Conservation (phyloP, 2,797 vertebrate species). For the Toxotes lorentzi region DNA sequence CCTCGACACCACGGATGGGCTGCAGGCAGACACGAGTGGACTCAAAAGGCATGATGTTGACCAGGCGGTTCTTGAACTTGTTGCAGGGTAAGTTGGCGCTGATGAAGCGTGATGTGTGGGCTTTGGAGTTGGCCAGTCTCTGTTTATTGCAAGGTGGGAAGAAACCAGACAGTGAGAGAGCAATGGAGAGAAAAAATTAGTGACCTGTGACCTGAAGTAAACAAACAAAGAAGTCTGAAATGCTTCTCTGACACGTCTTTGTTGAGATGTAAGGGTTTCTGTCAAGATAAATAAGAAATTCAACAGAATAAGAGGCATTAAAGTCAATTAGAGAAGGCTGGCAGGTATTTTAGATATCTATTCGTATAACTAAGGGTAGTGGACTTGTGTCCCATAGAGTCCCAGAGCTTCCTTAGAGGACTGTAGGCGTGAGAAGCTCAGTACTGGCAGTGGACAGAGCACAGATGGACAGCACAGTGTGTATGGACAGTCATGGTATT, state of each 20-base stretch:
- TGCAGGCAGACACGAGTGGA: constrained; percentile 94
- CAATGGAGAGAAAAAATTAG: constrained; percentile 31
- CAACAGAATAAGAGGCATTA: constrained; percentile 9
- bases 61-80: constrained; percentile 89
- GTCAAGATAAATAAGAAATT: constrained; percentile 31
- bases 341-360: constrained; percentile 15
- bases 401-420: constrained; percentile 54
- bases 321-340: background rate
- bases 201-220: constrained; percentile 58
- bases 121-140: constrained; percentile 98
- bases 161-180: constrained; percentile 31
- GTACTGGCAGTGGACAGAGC: constrained; percentile 70
- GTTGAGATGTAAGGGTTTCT: constrained; percentile 28
- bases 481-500: constrained; percentile 57
- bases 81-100: constrained; percentile 91
- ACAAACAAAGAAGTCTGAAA: constrained; percentile 53
- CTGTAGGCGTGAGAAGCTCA: constrained; percentile 67
- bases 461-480: constrained; percentile 81
- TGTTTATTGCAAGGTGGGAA: constrained; percentile 72
- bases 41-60: constrained; percentile 90
- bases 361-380: constrained; percentile 11
- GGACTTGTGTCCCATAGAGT: constrained; percentile 20
- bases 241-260: constrained; percentile 35
- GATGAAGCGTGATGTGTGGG: constrained; percentile 99
- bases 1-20: constrained; percentile 97